Evolutionary conservation across 2,113 vertebrate genomes (phyloP).

Genomic region (Turdus rufiventris): DNA sequence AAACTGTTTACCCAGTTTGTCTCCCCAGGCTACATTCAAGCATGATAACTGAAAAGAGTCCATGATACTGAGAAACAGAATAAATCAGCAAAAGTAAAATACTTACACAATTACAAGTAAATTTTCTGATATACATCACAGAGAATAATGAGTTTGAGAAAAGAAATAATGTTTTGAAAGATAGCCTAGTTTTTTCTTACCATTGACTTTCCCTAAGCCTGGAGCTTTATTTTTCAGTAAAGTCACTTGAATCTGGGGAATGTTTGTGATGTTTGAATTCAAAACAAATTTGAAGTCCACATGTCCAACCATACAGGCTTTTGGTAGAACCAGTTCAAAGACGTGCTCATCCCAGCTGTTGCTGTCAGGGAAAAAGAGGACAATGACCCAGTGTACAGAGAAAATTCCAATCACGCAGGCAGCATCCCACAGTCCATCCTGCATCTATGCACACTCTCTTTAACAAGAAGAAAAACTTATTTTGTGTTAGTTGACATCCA

Average conservation of each 20-base stretch:
- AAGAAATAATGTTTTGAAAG: not conserved
- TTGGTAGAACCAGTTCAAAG: conserved; percentile 95
- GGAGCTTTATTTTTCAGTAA: conserved; percentile 97
- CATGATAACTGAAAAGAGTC: not conserved
- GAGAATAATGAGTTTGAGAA: not conserved
- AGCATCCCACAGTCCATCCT: not conserved
- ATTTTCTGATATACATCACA: not conserved
- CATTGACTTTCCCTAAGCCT: conserved; percentile 92
- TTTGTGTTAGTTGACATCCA: not conserved
- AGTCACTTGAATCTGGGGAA: conserved; percentile 98
- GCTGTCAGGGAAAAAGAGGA: conserved; percentile 65
- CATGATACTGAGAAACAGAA: not conserved
- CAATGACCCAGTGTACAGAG: not conserved
- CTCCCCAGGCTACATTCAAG: not conserved
- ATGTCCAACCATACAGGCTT: conserved; percentile 98
- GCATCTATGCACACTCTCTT: not conserved
- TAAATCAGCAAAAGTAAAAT: not conserved
- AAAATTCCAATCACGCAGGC: not conserved
- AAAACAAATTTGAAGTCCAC: conserved; percentile 99
- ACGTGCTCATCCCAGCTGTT: conserved; percentile 99
- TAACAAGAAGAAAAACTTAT: not conserved
- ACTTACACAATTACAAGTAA: not conserved
- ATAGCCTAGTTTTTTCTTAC: conserved; percentile 74
- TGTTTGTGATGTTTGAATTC: conserved; percentile 94
- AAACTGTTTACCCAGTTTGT: not conserved